These are phyloP conservation scores for Stomorhina lunata DNA, from an alignment of 2,888 invertebrate species.

Conservation along the genomic window DNA sequence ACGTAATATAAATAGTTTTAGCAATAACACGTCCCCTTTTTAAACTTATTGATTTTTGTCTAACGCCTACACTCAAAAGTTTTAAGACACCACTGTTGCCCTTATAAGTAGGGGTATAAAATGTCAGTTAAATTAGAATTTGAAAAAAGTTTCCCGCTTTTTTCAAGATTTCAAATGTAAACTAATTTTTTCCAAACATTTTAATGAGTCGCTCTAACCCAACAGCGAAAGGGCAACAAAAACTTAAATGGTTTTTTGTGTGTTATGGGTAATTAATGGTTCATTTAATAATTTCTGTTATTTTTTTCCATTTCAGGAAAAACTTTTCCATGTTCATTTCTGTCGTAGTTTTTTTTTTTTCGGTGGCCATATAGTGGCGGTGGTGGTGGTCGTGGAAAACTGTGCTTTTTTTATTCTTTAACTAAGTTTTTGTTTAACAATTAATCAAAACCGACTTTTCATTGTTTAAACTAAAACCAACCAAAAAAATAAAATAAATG, in stretches of 20 bases:
- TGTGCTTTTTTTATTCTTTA: background rate
- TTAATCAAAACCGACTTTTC: constrained; percentile 61
- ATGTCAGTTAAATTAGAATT: constrained; percentile 15
- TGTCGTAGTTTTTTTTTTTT: background rate
- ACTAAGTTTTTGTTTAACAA: constrained; percentile 58
- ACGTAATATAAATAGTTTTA: too few relatives aligned
- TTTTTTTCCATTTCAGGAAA: background rate
- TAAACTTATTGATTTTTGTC: background rate
- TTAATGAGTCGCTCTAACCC: background rate
- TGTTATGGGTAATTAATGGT: constrained; percentile 62
- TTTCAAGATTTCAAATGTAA: background rate
- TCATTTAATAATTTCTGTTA: constrained; percentile 62
- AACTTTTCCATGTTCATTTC: background rate
- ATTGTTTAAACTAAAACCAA: constrained; percentile 31
- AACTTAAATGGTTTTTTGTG: constrained; percentile 2
- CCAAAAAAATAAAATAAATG: background rate
- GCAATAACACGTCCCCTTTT: too few relatives aligned
- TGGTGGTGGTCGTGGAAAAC: constrained; percentile 2
- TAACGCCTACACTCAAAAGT: too few relatives aligned
- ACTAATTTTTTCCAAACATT: background rate
- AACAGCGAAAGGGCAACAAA: background rate
- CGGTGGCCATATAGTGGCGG: constrained; percentile 5
- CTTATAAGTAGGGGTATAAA: background rate
- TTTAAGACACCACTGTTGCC: too few relatives aligned
- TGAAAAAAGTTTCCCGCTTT: background rate